Evolutionary conservation across 2,888 invertebrate genomes (phyloP).

Genomic region (Willowsia nigromaculata): DNA sequence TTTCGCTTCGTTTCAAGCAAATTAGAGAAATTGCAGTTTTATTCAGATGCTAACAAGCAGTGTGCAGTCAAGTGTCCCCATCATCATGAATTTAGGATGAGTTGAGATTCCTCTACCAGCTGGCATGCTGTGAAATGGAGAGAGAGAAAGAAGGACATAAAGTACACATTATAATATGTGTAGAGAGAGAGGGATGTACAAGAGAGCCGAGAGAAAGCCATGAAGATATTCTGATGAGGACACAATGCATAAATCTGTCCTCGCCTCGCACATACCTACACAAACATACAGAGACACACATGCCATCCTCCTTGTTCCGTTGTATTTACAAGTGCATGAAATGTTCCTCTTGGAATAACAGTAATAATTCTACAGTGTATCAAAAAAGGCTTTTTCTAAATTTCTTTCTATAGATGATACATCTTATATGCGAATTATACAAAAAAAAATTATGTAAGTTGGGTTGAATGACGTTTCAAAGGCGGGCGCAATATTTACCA

Average conservation of each 20-base stretch:
- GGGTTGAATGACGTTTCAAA: background rate
- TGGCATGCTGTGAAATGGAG: too few relatives aligned
- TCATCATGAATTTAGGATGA: slow-evolving; percentile 59
- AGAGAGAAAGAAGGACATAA: too few relatives aligned
- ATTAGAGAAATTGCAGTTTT: slow-evolving; percentile 58
- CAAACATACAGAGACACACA: background rate
- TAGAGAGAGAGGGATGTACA: background rate
- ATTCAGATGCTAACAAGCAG: slow-evolving; percentile 53
- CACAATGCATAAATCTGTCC: background rate
- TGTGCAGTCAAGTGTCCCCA: slow-evolving; percentile 40
- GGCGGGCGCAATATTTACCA: background rate
- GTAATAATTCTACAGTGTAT: background rate
- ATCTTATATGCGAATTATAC: too few relatives aligned
- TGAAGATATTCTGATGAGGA: background rate
- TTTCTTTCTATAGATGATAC: background rate
- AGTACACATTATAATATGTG: background rate
- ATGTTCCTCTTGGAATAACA: background rate
- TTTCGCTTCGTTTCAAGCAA: slow-evolving; percentile 12
- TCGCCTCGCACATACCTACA: background rate
- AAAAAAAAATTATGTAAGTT: background rate
- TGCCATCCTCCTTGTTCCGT: background rate
- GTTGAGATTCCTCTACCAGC: slow-evolving; percentile 12
- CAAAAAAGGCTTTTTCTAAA: background rate
- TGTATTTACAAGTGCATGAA: slow-evolving; percentile 4
- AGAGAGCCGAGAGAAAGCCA: too few relatives aligned